A percentile compares a stretch with the other conserved stretches of the same genome.
phyloP scores from a whole-genome alignment of 2,888 invertebrate species.

The Pycnomerus fuliginosus region DNA sequence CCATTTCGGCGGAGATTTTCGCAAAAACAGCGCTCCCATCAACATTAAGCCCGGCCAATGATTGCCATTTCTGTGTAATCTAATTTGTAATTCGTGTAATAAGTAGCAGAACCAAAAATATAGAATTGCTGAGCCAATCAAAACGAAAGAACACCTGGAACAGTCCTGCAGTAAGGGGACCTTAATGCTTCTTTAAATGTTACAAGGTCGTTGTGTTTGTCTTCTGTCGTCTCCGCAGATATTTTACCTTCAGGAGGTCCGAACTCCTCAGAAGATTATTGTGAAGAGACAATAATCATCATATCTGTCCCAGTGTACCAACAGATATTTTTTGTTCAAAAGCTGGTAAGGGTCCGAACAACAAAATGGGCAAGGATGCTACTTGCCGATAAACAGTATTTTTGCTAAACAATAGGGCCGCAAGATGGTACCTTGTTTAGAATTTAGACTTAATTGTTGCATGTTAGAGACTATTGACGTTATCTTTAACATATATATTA shows the following conservation, averaged over 20 bases:
- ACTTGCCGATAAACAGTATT: slow-evolving; percentile 35
- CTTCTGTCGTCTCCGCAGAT: slow-evolving; percentile 37
- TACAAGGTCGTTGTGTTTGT: slow-evolving; percentile 42
- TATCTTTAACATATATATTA: slow-evolving; percentile 25
- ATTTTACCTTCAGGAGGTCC: slow-evolving; percentile 39
- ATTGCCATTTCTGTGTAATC: slow-evolving; percentile 42
- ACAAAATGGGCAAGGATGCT: slow-evolving; percentile 44
- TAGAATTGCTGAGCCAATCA: slow-evolving; percentile 59
- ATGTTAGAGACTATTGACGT: slow-evolving; percentile 38
- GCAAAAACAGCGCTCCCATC: slow-evolving; percentile 39
- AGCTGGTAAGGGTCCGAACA: slow-evolving; percentile 57
- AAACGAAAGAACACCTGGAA: slow-evolving; percentile 37
- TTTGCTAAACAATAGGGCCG: slow-evolving; percentile 38
- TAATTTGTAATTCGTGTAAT: slow-evolving; percentile 34
- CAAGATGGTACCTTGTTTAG: slow-evolving; percentile 40
- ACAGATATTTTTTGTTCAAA: slow-evolving; percentile 40
- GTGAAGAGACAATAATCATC: slow-evolving; percentile 56
- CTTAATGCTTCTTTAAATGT: slow-evolving; percentile 37
- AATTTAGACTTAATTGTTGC: slow-evolving; percentile 46
- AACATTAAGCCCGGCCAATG: slow-evolving; percentile 43
- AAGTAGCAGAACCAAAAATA: slow-evolving; percentile 21
- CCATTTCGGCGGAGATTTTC: slow-evolving; percentile 9
- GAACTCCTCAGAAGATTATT: slow-evolving; percentile 51
- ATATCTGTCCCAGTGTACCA: slow-evolving; percentile 43
- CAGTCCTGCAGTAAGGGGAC: slow-evolving; percentile 48